These are phyloP conservation scores for Hartigia nigra DNA, from an alignment of 2,888 invertebrate species.

Conservation along the genomic window DNA sequence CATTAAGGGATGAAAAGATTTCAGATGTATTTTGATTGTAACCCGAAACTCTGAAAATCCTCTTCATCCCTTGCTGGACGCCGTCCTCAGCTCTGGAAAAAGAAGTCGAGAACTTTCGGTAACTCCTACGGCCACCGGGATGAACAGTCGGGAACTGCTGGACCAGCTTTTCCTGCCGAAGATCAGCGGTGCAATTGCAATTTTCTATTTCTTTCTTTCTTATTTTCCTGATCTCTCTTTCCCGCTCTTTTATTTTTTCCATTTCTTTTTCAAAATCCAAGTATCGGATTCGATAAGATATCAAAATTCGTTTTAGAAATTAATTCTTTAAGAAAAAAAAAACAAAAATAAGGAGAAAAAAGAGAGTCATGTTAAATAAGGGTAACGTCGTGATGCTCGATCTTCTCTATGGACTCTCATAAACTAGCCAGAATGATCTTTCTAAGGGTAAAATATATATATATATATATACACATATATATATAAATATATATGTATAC, in stretches of 20 bases:
- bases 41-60: slow-evolving; percentile 43
- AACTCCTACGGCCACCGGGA: background rate
- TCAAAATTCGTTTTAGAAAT: background rate
- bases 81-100: slow-evolving; percentile 12
- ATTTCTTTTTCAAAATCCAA: background rate
- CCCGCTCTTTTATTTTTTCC: slow-evolving; percentile 8
- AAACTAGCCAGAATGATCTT: background rate
- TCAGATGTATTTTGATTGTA: slow-evolving; percentile 59
- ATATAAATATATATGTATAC: background rate
- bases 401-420: background rate
- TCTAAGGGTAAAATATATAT: background rate
- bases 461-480: background rate
- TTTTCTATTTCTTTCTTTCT: slow-evolving; percentile 10
- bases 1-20: slow-evolving; percentile 56
- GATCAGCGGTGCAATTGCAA: background rate
- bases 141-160: background rate
- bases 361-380: background rate
- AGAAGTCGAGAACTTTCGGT: slow-evolving; percentile 25
- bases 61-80: slow-evolving; percentile 1
- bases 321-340: background rate
- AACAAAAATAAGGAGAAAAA: too few relatives aligned
- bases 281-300: background rate
- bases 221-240: background rate
- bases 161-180: background rate
- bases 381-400: background rate